A percentile compares a stretch with the other conserved stretches of the same genome.
Conservation (phyloP, 2,888 invertebrate genomes). For the Allophyes oxyacanthae region DNA sequence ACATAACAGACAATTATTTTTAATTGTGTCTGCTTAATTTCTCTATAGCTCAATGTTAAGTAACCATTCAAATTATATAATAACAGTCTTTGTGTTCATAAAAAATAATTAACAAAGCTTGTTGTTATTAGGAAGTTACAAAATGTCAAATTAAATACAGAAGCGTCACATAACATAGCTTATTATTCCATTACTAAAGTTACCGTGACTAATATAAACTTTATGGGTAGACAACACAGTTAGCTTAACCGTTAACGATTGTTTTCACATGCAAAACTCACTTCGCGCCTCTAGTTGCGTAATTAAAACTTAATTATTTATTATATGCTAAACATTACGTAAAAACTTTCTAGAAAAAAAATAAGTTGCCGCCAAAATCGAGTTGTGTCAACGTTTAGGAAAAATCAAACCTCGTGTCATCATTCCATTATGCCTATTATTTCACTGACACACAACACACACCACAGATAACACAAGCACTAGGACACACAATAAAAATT, state of each 20-base stretch:
- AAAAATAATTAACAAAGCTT: slow-evolving; percentile 26
- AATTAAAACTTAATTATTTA: slow-evolving; percentile 59
- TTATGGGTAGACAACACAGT: slow-evolving; percentile 54
- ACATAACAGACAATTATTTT: slow-evolving; percentile 4
- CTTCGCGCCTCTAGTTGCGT: slow-evolving; percentile 59
- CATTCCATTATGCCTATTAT: slow-evolving; percentile 62
- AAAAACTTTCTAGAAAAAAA: slow-evolving; percentile 37
- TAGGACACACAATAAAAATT: slow-evolving; percentile 43
- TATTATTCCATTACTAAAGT: slow-evolving; percentile 53
- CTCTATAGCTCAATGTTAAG: slow-evolving; percentile 7
- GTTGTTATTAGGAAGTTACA: slow-evolving; percentile 42
- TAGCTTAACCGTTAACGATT: slow-evolving; percentile 59
- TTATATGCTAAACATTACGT: slow-evolving; percentile 43
- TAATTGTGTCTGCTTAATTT: slow-evolving; percentile 7
- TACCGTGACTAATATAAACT: slow-evolving; percentile 53
- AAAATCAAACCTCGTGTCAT: slow-evolving; percentile 66
- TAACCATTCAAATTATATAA: slow-evolving; percentile 25
- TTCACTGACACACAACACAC: slow-evolving; percentile 61
- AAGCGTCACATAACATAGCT: slow-evolving; percentile 38
- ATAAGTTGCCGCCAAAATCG: slow-evolving; percentile 58
- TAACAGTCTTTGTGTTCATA: slow-evolving; percentile 17
- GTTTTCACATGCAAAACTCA: slow-evolving; percentile 62
- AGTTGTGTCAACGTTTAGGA: slow-evolving; percentile 59
- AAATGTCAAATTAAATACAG: slow-evolving; percentile 47
- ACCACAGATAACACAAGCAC: slow-evolving; percentile 55